Conservation (phyloP, 2,888 invertebrate species). For the Lamellibrachia satsuma region DNA sequence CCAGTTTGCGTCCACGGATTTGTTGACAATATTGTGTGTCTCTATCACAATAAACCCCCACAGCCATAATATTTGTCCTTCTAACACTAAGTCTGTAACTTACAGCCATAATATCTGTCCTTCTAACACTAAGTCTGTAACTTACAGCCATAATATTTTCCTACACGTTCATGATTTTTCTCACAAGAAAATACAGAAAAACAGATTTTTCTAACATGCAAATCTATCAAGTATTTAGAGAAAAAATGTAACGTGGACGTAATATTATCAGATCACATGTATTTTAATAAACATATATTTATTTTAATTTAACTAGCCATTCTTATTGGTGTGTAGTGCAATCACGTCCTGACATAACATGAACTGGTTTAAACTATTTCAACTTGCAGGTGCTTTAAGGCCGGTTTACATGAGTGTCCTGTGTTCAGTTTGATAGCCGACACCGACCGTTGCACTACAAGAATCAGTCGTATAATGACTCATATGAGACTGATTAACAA, state of each 20-base stretch:
- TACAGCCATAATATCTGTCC: too few species aligned
- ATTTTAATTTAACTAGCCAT: neutral
- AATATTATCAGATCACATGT: neutral
- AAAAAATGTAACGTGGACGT: neutral
- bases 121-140: neutral
- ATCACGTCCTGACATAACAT: neutral
- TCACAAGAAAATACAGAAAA: neutral
- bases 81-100: neutral
- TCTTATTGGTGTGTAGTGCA: neutral
- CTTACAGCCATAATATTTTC: too few species aligned
- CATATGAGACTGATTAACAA: neutral
- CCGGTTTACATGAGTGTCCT: too few species aligned
- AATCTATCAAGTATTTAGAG: neutral
- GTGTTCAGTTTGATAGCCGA: neutral
- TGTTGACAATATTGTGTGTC: neutral
- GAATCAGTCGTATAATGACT: neutral
- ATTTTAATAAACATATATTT: neutral
- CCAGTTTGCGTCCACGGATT: neutral
- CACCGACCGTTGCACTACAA: neutral
- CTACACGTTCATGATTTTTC: neutral
- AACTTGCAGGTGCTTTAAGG: neutral
- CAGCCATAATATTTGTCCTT: too few species aligned
- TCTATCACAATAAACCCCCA: neutral
- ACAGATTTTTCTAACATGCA: neutral
- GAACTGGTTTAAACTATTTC: neutral